These are phyloP conservation scores for Aphidius gifuensis DNA, from an alignment of 1,140 invertebrate genomes.

Conservation along the genomic window DNA sequence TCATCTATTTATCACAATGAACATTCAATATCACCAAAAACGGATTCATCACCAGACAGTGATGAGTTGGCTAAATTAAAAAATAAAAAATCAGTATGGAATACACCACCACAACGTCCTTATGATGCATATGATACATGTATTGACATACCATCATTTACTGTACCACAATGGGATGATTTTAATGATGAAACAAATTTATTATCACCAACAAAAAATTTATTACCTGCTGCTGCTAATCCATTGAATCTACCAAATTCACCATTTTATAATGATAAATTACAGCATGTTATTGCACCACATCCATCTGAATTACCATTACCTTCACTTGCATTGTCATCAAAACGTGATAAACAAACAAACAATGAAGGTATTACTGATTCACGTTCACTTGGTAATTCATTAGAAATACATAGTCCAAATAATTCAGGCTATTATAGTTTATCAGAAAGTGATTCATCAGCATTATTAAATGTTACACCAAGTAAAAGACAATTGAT, in stretches of 20 bases:
- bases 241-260: conserved; percentile 48
- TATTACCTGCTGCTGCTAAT: conserved; percentile 48
- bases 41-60: conserved; percentile 36
- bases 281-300: conserved; percentile 44
- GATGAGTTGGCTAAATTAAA: conserved; percentile 30
- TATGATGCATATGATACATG: conserved; percentile 38
- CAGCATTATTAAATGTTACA: conserved; percentile 36
- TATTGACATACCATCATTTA: conserved; percentile 47
- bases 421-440: conserved; percentile 23
- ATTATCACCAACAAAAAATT: conserved; percentile 48
- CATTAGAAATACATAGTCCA: conserved; percentile 24
- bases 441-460: conserved; percentile 30
- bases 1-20: neutral
- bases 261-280: conserved; percentile 40
- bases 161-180: conserved; percentile 39
- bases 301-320: conserved; percentile 52
- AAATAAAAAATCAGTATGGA: conserved; percentile 50
- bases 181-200: conserved; percentile 36
- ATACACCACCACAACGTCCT: conserved; percentile 42
- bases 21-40: conserved; percentile 39
- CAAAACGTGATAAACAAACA: conserved; percentile 29
- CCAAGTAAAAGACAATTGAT: conserved; percentile 43
- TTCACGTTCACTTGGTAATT: conserved; percentile 21
- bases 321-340: conserved; percentile 43
- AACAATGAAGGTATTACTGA: conserved; percentile 9